These are phyloP conservation scores for Pemphredon lugubris DNA, from an alignment of 2,888 invertebrate genomes.

Conservation along the genomic window DNA sequence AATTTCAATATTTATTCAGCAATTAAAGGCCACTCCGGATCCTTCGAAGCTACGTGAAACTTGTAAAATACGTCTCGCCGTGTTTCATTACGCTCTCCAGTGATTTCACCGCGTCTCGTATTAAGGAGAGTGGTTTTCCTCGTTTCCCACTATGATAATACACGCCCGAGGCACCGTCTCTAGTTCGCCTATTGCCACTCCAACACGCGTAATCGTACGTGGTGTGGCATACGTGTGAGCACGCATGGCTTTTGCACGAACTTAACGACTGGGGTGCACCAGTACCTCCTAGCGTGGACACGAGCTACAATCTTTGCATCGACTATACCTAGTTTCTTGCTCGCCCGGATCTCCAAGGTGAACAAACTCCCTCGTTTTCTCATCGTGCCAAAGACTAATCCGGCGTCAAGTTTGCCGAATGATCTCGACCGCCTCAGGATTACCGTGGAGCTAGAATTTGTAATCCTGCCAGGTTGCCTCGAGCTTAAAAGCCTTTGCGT, in stretches of 20 bases:
- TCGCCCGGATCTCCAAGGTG: slow-evolving; percentile 47
- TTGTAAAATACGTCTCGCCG: too few relatives aligned
- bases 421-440: slow-evolving; percentile 20
- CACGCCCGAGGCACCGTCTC: slow-evolving; percentile 7
- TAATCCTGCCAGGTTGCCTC: not conserved
- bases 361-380: slow-evolving; percentile 51
- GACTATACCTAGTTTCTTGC: slow-evolving; percentile 12
- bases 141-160: too few relatives aligned
- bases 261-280: slow-evolving; percentile 21
- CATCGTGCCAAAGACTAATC: slow-evolving; percentile 28
- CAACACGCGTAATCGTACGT: slow-evolving; percentile 10
- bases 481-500: not conserved
- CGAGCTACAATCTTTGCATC: slow-evolving; percentile 29
- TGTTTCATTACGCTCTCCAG: too few relatives aligned
- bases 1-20: too few relatives aligned
- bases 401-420: slow-evolving; percentile 19
- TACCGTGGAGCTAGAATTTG: slow-evolving; percentile 7
- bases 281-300: slow-evolving; percentile 17
- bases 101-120: too few relatives aligned
- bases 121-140: too few relatives aligned
- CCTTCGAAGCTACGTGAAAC: too few relatives aligned
- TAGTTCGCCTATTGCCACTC: not conserved
- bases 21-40: too few relatives aligned
- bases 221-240: slow-evolving; percentile 10
- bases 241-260: slow-evolving; percentile 50